A percentile compares a stretch with the other conserved stretches of the same genome.
These are phyloP conservation scores for Umimayanthus chanpuru DNA, from an alignment of 92 coral and sea anemone species.

Conservation along the genomic window DNA sequence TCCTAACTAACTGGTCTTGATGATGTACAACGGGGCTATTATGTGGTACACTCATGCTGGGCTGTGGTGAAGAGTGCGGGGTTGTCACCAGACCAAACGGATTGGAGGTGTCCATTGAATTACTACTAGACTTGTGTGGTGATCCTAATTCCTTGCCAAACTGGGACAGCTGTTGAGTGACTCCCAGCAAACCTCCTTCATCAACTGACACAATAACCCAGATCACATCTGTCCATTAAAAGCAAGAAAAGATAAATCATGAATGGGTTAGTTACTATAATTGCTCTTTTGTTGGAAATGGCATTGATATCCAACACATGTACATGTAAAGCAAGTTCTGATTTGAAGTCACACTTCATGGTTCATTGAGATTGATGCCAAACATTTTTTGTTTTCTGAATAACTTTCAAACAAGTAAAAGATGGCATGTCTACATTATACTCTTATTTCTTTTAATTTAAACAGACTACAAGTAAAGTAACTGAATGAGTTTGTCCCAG, in stretches of 20 bases:
- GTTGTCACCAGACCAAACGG: conserved; percentile 82
- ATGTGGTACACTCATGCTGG: conserved; percentile 71
- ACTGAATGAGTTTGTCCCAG: too few species aligned
- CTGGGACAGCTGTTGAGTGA: conserved; percentile 94
- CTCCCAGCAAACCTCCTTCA: conserved; percentile 89
- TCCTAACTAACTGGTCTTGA: conserved; percentile 70
- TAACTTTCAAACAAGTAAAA: too few species aligned
- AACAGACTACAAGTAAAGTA: too few species aligned
- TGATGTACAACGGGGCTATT: conserved; percentile 73
- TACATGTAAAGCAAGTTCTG: too few species aligned
- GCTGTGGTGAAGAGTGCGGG: conserved; percentile 70
- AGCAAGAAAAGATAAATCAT: not conserved
- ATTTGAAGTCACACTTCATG: too few species aligned
- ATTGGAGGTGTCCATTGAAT: conserved; percentile 51
- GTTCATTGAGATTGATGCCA: too few species aligned
- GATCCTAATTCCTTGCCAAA: conserved; percentile 84
- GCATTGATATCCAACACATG: too few species aligned
- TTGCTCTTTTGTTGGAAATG: too few species aligned
- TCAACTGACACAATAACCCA: conserved; percentile 96
- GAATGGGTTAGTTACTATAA: too few species aligned
- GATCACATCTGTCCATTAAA: conserved; percentile 75
- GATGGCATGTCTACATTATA: too few species aligned
- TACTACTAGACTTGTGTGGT: conserved; percentile 41
- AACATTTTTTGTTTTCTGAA: too few species aligned
- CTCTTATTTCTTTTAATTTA: too few species aligned